These are phyloP conservation scores for Columba livia DNA, from an alignment of 2,113 vertebrate species.

Conservation along the genomic window DNA sequence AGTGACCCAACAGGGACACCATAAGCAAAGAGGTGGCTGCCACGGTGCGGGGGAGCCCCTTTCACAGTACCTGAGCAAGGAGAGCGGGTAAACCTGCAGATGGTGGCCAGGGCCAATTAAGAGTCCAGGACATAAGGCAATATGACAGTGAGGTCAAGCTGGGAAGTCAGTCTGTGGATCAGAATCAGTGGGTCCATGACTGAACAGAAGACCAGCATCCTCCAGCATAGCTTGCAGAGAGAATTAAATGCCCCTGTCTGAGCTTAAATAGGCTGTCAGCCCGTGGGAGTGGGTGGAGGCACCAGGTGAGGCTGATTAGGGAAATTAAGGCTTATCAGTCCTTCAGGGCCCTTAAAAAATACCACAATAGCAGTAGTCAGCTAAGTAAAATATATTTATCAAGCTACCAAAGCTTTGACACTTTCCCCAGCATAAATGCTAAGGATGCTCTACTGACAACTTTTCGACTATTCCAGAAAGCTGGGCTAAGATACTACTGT, in stretches of 20 bases:
- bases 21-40: background rate
- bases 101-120: background rate
- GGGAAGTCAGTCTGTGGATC: background rate
- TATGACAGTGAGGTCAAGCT: rapidly evolving
- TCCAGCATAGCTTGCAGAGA: background rate
- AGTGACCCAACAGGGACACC: background rate
- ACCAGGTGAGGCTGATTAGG: background rate
- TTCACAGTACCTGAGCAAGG: background rate
- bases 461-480: background rate
- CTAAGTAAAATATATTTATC: background rate
- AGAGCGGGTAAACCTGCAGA: background rate
- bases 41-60: background rate
- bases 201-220: background rate
- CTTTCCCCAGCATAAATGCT: background rate
- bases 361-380: background rate
- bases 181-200: rapidly evolving
- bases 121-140: background rate
- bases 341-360: background rate
- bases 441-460: background rate
- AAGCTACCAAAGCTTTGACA: background rate
- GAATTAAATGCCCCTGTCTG: rapidly evolving
- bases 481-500: background rate
- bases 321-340: background rate
- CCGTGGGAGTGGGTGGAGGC: background rate
- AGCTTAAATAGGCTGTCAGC: background rate